Evolutionary conservation across 2,113 vertebrate species (phyloP), one percentile per base, ranked within the genome.

Genomic region (Pionites leucogaster): DNA sequence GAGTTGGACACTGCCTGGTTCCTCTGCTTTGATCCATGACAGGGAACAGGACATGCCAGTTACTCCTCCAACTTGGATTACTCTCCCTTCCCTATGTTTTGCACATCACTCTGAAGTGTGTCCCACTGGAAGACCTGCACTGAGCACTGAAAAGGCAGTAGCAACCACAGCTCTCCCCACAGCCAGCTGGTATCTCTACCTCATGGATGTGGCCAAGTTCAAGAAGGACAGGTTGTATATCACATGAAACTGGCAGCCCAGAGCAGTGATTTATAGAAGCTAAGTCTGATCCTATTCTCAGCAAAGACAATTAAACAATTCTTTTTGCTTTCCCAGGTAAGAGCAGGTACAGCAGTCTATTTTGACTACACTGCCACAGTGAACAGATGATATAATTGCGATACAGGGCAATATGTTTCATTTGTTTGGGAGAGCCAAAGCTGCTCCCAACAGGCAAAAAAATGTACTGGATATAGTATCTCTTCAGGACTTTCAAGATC

Each of bases 281-380:
- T 55, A 44, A 82, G 60, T 23, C 17, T 37, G 25, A 67, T 55
- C 47, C 53, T 64, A 28, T 39, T 59, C 59, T 64, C 33, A 33
- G 25, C 7, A 46, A 75, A 75, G 37, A 49, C 41, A 90, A 47
- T 52, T 52, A 71, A 71, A 71, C 18, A 53, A 19, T 50, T 60
- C 15, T 29, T 76, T 93, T 64, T 82, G 19, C 75, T 87, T 94
- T 92, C 57, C 52, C 53, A 72, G 44, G 50, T 13, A 75, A 65
- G 11, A 94, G 20, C 4, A 2, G 22, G 37, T 75, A 35, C 25
- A 75, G 37, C 46, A 85, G 46, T 59, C 52, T 67, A 18, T 46
- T 67, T 57, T 22, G 46, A 57, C 42, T n/a, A 10, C 7, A 1
- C 9, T 49, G 46, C 39, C 75, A 46, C 22, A 31, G 23, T 23